Evolutionary conservation across 2,888 invertebrate genomes (phyloP).

Genomic region (Cheilosia grossa): DNA sequence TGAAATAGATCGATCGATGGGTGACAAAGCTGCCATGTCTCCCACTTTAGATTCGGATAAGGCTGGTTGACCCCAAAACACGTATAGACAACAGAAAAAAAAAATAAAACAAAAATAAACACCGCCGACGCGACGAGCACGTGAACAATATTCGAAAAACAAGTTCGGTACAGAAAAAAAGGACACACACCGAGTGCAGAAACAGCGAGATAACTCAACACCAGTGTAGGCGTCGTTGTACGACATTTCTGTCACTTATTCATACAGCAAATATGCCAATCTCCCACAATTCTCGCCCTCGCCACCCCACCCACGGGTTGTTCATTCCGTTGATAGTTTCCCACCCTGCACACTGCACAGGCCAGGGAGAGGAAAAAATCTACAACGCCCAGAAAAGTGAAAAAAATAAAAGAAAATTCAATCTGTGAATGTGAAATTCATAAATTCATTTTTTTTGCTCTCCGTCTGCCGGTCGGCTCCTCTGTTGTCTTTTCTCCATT

Average conservation of each 20-base stretch:
- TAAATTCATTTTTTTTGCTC: conserved; percentile 36
- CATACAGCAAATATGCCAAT: conserved; percentile 14
- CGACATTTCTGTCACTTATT: conserved; percentile 27
- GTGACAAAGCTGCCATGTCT: conserved; percentile 27
- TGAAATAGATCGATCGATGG: conserved; percentile 62
- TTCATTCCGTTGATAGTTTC: conserved; percentile 38
- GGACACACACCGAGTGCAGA: neutral
- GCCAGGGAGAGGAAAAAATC: conserved; percentile 3
- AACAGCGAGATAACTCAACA: neutral
- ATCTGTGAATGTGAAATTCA: conserved; percentile 62
- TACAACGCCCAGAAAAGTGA: neutral
- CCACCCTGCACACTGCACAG: neutral
- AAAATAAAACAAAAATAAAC: neutral
- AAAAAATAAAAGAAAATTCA: conserved; percentile 43
- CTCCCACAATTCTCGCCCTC: conserved; percentile 2
- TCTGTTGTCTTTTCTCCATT: conserved; percentile 17
- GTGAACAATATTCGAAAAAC: conserved; percentile 16
- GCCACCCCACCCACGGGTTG: neutral
- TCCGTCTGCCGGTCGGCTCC: neutral
- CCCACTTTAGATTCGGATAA: conserved; percentile 39
- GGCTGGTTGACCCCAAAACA: conserved; percentile 25
- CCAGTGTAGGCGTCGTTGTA: conserved; percentile 13
- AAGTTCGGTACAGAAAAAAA: neutral
- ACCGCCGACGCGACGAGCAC: neutral
- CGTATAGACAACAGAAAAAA: conserved; percentile 1